Evolutionary conservation across 1,140 invertebrate species (phyloP), one percentile per base, ranked within the genome.

Genomic region (Cryptotermes secundus): DNA sequence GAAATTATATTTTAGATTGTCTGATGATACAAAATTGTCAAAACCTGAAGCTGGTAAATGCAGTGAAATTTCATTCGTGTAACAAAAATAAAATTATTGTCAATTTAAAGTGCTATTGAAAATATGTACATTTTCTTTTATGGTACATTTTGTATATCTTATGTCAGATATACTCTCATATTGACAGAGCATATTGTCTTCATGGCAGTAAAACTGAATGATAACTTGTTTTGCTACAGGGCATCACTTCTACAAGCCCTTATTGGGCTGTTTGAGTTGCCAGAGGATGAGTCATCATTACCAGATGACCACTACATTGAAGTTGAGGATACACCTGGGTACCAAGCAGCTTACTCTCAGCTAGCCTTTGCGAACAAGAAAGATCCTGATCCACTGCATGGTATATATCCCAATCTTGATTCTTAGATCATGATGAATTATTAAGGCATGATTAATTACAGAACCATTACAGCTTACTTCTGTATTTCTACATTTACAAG

Each of bases 321-420:
- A 87, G 93, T 96, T 53, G 96, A 97, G 80, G 96, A 98, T 88
- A 92, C 93, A 82, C 92, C 94, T 84, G 95, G 96, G 34, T 99
- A 97, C 90, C 97, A 98, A 90, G 95, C 96, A 34, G 94, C 95
- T 79, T 99, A 97, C 89, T 95, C 96, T 24, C 96, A 98, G 88
- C 91, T 99, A 1, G 92, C 94, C 24, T 98, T 96, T 92, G 97
- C 97, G 0, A 94, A 93, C 81, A 95, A 94, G 88, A 90, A 91
- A 42, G 92, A 93, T 86, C 90, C 92, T 85, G 97, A 99, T 91
- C 95, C 95, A 34, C 92, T 92, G 83, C 91, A 90, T 90, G 92
- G 91, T 93, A 89, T 85, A 35, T 26, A 49, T 3, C 22, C 45
- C 16, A 19, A 19, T 49, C 0, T 49, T 49, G 9, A 83, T 79